Percentiles rank a stretch among this genome's conserved stretches.
phyloP scores from a whole-genome alignment of 1,140 invertebrate genomes.

The Cydia fagiglandana region DNA sequence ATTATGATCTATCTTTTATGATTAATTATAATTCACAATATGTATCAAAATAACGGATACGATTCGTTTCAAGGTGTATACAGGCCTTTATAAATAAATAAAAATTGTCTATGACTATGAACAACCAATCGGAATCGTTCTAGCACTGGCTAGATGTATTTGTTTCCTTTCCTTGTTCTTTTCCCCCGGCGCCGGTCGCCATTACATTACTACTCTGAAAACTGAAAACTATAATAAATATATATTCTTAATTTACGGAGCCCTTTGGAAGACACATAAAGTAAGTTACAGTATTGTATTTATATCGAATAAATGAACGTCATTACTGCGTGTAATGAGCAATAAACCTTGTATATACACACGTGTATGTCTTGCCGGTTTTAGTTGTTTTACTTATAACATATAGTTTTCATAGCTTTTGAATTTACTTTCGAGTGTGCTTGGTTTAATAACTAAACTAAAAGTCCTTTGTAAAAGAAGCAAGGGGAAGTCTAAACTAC shows the following conservation, averaged over 20 bases:
- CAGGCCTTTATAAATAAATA: neutral
- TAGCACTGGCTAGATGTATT: constrained; percentile 13
- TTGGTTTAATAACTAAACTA: neutral
- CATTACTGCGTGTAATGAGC: neutral
- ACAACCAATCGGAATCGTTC: neutral
- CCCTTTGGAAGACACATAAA: neutral
- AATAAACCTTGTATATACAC: neutral
- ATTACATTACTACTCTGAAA: neutral
- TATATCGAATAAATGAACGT: neutral
- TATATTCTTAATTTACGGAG: constrained; percentile 2
- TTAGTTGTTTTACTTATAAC: neutral
- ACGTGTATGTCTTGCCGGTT: constrained; percentile 4
- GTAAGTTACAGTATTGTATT: neutral
- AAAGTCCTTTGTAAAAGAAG: neutral
- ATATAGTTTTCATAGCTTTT: neutral
- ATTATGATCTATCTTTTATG: no score
- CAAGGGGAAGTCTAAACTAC: neutral
- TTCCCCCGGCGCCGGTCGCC: constrained; percentile 19
- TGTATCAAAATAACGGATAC: no score
- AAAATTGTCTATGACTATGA: constrained; percentile 4
- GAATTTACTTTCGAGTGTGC: neutral
- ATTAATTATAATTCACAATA: no score
- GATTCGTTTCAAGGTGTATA: no score
- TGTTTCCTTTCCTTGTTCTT: constrained; percentile 8
- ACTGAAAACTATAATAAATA: neutral